These are phyloP conservation scores for Acronicta psi DNA, from an alignment of 2,888 invertebrate species.

Conservation along the genomic window DNA sequence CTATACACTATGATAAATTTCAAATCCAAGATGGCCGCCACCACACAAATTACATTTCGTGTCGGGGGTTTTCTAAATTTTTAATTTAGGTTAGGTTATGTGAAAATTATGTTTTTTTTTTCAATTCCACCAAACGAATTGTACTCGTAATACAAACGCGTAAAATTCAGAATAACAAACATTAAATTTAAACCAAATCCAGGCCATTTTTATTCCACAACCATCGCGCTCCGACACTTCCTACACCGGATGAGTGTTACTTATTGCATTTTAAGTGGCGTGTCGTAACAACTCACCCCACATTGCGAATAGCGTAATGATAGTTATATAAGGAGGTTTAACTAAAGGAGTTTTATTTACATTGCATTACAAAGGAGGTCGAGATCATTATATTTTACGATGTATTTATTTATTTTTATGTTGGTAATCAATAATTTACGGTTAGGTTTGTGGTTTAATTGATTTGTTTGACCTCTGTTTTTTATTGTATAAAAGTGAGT, in stretches of 20 bases:
- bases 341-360: constrained; percentile 21
- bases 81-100: too few species aligned
- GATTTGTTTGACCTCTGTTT: constrained; percentile 21
- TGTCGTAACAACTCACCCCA: constrained; percentile 42
- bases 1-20: too few species aligned
- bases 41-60: too few species aligned
- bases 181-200: background rate
- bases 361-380: constrained; percentile 33
- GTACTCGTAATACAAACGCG: too few species aligned
- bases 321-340: constrained; percentile 30
- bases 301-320: constrained; percentile 29
- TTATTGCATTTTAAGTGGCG: constrained; percentile 48
- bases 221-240: constrained; percentile 24
- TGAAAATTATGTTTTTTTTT: too few species aligned
- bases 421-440: constrained; percentile 38
- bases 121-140: too few species aligned
- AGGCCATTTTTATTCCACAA: constrained; percentile 32
- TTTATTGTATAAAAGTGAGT: too few species aligned
- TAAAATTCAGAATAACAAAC: constrained; percentile 18
- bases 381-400: constrained; percentile 29
- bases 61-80: too few species aligned
- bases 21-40: too few species aligned
- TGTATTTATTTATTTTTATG: constrained; percentile 30
- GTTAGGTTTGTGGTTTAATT: constrained; percentile 31
- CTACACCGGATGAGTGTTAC: constrained; percentile 46